Evolutionary conservation across 1,140 invertebrate species (phyloP).

Genomic region (Drosophila equinoxialis): DNA sequence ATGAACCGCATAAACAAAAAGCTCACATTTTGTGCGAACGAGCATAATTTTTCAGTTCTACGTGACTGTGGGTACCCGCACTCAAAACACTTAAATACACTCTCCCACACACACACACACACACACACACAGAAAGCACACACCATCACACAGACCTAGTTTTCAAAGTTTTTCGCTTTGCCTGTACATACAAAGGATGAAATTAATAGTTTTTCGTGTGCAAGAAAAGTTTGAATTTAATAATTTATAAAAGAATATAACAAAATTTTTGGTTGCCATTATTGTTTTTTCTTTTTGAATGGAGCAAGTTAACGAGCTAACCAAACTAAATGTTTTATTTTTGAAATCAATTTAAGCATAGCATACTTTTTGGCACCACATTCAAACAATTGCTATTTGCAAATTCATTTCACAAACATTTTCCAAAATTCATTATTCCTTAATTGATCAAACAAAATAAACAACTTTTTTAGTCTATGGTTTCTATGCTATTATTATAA

Average conservation of each 20-base stretch:
- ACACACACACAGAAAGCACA: not conserved
- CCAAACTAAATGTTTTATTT: slow-evolving; percentile 39
- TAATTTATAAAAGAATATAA: slow-evolving; percentile 54
- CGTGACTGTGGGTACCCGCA: slow-evolving; percentile 47
- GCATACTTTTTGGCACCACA: slow-evolving; percentile 4
- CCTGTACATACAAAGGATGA: slow-evolving; percentile 11
- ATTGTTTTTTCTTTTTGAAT: slow-evolving; percentile 37
- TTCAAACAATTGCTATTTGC: not conserved
- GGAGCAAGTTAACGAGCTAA: slow-evolving; percentile 5
- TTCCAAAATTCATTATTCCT: not conserved
- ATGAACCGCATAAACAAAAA: slow-evolving; percentile 62
- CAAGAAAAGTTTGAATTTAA: slow-evolving; percentile 50
- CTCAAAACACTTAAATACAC: slow-evolving; percentile 2
- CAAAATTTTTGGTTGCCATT: slow-evolving; percentile 26
- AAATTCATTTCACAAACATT: not conserved
- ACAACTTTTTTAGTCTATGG: not conserved
- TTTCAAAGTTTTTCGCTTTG: slow-evolving; percentile 9
- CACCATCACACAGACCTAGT: not conserved
- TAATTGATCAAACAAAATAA: not conserved
- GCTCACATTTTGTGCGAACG: slow-evolving; percentile 51
- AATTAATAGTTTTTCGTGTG: slow-evolving; percentile 49
- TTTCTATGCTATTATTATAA: too few relatives aligned
- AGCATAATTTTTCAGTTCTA: slow-evolving; percentile 56
- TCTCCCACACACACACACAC: not conserved
- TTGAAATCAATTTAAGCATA: not conserved